Evolutionary conservation across 2,797 vertebrate species (phyloP).

Genomic region (Anguilla obscura): DNA sequence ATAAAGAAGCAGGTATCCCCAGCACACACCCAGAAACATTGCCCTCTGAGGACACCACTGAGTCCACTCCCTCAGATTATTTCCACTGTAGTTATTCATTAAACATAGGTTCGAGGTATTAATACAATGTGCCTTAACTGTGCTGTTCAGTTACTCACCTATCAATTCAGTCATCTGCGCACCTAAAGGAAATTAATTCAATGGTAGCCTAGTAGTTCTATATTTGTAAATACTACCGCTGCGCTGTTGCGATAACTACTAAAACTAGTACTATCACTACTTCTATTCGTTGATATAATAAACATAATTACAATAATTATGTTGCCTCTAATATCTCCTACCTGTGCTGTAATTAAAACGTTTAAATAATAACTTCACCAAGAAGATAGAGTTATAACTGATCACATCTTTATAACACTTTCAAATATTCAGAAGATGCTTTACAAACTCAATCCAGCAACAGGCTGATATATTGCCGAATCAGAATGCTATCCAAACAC

Average conservation of each 20-base stretch:
- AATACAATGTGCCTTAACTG: background rate
- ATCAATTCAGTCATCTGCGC: background rate
- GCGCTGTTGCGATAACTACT: background rate
- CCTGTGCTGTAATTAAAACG: background rate
- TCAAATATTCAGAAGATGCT: background rate
- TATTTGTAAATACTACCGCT: background rate
- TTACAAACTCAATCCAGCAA: background rate
- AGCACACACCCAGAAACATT: background rate
- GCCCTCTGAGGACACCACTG: background rate
- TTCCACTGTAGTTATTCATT: slow-evolving; percentile 21
- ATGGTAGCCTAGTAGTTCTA: background rate
- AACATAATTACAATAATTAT: background rate
- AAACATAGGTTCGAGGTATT: background rate
- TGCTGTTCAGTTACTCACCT: background rate
- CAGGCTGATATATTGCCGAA: background rate
- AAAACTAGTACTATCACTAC: background rate
- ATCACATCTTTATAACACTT: background rate
- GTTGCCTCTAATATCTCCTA: background rate
- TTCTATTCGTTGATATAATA: background rate
- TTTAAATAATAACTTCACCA: background rate
- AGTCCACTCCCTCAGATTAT: slow-evolving; percentile 4
- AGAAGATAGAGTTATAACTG: background rate
- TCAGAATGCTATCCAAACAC: background rate
- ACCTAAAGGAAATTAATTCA: background rate
- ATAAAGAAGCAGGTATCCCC: background rate